phyloP scores from a whole-genome alignment of 1,140 invertebrate species.

The Rhizoglyphus robini region DNA sequence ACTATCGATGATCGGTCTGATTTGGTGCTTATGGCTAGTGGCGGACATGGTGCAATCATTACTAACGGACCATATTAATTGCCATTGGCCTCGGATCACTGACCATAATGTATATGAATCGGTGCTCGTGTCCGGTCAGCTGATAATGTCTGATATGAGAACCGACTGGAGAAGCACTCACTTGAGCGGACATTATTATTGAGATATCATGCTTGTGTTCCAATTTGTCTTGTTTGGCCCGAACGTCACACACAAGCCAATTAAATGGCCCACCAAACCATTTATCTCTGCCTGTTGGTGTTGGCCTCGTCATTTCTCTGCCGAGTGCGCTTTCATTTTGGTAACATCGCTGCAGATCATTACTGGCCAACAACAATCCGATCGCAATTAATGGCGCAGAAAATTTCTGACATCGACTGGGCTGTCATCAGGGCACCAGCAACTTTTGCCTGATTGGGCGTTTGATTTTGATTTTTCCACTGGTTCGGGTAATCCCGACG shows the following conservation, averaged over 20 bases:
- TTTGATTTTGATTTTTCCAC: not conserved
- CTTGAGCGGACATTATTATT: not conserved
- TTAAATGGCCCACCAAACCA: not conserved
- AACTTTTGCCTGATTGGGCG: not conserved
- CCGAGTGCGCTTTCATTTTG: not conserved
- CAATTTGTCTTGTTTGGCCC: not conserved
- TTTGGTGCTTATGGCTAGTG: too few relatives aligned
- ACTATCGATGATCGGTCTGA: too few relatives aligned
- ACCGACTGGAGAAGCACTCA: not conserved
- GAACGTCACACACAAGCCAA: constrained; percentile 4
- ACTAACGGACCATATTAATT: not conserved
- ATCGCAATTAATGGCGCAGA: too few relatives aligned
- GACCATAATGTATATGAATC: not conserved
- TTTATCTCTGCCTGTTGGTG: constrained; percentile 1
- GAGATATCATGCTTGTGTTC: constrained; percentile 10
- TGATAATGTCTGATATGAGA: not conserved
- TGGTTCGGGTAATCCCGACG: not conserved
- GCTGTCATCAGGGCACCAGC: not conserved
- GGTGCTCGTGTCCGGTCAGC: not conserved
- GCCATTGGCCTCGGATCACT: not conserved
- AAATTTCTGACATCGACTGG: too few relatives aligned
- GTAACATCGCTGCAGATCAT: not conserved
- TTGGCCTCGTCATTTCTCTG: not conserved
- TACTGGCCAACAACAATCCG: not conserved
- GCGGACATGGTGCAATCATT: not conserved